phyloP scores from a whole-genome alignment of 92 coral and sea anemone species.

The Phenganax subtilis region DNA sequence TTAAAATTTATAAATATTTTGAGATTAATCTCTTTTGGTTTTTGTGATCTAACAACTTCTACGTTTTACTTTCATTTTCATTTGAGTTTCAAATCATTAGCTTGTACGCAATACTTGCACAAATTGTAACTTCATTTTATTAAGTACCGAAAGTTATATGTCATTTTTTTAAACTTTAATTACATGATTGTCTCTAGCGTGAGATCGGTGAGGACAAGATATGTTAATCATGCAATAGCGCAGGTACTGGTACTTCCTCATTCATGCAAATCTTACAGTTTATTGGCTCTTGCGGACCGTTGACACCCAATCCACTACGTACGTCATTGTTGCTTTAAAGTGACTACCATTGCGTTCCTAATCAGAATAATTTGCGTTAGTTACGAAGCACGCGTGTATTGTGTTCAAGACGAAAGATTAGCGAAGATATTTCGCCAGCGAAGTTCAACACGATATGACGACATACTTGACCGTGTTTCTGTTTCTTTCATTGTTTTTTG shows the following conservation, averaged over 20 bases:
- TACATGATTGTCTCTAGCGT: too few relatives aligned
- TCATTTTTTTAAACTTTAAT: too few relatives aligned
- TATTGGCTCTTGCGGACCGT: neutral
- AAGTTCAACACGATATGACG: neutral
- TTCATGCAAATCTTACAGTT: neutral
- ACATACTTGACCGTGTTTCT: neutral
- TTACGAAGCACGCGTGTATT: neutral
- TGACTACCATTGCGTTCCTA: neutral
- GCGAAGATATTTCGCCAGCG: neutral
- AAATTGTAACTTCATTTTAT: too few relatives aligned
- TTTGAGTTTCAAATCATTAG: too few relatives aligned
- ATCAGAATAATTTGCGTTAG: slow-evolving; percentile 11
- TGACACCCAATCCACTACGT: neutral
- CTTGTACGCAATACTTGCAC: too few relatives aligned
- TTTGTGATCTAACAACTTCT: too few relatives aligned
- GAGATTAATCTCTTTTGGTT: too few relatives aligned
- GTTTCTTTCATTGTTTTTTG: neutral
- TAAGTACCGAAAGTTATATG: too few relatives aligned
- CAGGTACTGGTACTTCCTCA: neutral
- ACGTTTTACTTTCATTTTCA: too few relatives aligned
- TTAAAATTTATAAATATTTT: too few relatives aligned
- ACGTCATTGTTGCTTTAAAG: neutral
- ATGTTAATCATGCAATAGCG: neutral
- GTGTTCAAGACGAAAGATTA: neutral
- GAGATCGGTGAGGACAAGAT: neutral